Base-by-base conservation (phyloP, 2,113 vertebrate genomes). In the Theristicus caerulescens region DNA sequence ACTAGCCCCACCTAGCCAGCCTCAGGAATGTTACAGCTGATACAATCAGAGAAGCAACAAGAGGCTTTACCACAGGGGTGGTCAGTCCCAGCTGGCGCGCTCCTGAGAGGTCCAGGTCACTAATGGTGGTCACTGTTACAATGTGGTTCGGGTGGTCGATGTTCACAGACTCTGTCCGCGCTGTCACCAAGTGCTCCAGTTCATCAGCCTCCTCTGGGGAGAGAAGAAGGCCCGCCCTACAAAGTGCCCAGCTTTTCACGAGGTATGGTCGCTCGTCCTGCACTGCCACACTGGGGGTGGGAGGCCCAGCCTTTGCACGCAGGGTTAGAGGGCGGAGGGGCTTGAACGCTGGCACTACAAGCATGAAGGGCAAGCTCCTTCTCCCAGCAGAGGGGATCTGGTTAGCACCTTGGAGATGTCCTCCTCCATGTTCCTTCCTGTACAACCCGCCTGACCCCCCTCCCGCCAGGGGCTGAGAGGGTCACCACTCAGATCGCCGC, bases 101-200 rank as follows among this genome's bases (percentile, higher is more conserved):
- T 2, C 98, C 98, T 0, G 98, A 98, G 61, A 99, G 98, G 96
- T 99, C 99, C 22, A 99, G 97, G 96, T 99, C 98, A 20, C 98
- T 99, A 97, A 99, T 98, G 87, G 99, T 99, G 15, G 99, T 99
- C 94, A 99, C 99, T 0, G 99, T 99, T 70, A 99, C 99, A 0
- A 99, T 98, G 97, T 99, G 99, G 96, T 99, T 99, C 26, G 99
- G 99, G 91, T 99, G 99, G 93, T 99, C 98, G 0, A 98, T 99
- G 93, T 99, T 99, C 73, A 99, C 82, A 3, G 98, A 99, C 93
- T 99, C 98, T 0, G 98, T 98, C 40, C 70, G 98, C 0, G 97
- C 98, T 0, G 98, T 99, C 74, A 99, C 98, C 32, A 96, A 94
- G 29, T 97, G 98, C 59, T 99, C 99, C 79, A 99, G 97, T 61